These are phyloP conservation scores for Epinephelus lanceolatus DNA, from an alignment of 2,113 vertebrate genomes.

Conservation along the genomic window DNA sequence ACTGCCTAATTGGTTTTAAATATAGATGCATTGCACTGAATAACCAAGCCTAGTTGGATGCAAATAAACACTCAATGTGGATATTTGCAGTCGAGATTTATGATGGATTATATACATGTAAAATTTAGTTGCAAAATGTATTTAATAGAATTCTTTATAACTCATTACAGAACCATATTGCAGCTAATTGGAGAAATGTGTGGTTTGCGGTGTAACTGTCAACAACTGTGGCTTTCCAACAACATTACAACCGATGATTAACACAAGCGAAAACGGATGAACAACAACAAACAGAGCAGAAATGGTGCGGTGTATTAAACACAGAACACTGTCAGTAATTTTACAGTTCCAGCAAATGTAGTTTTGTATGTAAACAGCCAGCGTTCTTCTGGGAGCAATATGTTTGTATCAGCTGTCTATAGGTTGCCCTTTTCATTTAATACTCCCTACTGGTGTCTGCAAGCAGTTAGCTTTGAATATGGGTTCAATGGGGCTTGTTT, in stretches of 20 bases:
- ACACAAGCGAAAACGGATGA: neutral
- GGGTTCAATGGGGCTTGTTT: conserved; percentile 11
- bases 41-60: neutral
- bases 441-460: neutral
- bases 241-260: neutral
- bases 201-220: neutral
- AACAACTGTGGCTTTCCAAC: neutral
- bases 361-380: neutral
- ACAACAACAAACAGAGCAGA: neutral
- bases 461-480: neutral
- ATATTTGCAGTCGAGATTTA: neutral
- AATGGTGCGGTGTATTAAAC: neutral
- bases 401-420: neutral
- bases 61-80: neutral
- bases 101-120: neutral
- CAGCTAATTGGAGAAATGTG: neutral
- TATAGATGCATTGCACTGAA: neutral
- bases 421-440: neutral
- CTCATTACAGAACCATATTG: neutral
- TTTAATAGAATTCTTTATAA: neutral
- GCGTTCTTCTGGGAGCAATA: neutral
- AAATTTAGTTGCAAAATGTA: neutral
- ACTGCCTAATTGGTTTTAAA: neutral
- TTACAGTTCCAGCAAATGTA: neutral
- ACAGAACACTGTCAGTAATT: neutral